phyloP scores from a whole-genome alignment of 1,140 invertebrate species.

The Zaprionus ghesquierei region DNA sequence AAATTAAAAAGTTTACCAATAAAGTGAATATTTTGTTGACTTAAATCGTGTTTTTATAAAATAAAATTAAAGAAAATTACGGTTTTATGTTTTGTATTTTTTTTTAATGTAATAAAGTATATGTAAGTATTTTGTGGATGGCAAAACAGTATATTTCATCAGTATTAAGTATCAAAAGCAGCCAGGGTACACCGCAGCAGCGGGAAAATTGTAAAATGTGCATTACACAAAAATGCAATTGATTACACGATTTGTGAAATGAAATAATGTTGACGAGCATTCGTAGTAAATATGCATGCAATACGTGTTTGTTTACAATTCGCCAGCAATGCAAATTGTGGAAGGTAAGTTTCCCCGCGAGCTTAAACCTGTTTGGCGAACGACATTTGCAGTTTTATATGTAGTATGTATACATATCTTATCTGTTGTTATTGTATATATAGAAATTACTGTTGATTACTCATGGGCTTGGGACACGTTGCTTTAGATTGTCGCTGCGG shows the following conservation, averaged over 20 bases:
- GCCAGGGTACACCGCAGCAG: too few species aligned
- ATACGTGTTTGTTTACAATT: conserved; percentile 2
- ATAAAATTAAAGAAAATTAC: too few species aligned
- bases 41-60: too few species aligned
- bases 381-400: conserved; percentile 3
- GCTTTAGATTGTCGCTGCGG: conserved; percentile 11
- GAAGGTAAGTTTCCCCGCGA: conserved; percentile 37
- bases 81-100: not conserved
- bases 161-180: too few species aligned
- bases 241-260: not conserved
- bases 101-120: too few species aligned
- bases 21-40: too few species aligned
- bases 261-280: too few species aligned
- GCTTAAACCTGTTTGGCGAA: conserved; percentile 28
- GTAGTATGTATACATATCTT: conserved; percentile 16
- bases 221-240: not conserved
- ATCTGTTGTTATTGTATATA: conserved; percentile 4
- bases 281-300: not conserved
- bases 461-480: conserved; percentile 44
- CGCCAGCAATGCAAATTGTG: conserved; percentile 12
- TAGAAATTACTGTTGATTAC: conserved; percentile 36
- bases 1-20: too few species aligned
- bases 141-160: too few species aligned
- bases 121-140: too few species aligned
- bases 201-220: not conserved